Percentiles rank a stretch among this genome's conserved stretches.
Evolutionary conservation across 1,140 invertebrate genomes (phyloP).

Genomic region (Reticulitermes speratus): DNA sequence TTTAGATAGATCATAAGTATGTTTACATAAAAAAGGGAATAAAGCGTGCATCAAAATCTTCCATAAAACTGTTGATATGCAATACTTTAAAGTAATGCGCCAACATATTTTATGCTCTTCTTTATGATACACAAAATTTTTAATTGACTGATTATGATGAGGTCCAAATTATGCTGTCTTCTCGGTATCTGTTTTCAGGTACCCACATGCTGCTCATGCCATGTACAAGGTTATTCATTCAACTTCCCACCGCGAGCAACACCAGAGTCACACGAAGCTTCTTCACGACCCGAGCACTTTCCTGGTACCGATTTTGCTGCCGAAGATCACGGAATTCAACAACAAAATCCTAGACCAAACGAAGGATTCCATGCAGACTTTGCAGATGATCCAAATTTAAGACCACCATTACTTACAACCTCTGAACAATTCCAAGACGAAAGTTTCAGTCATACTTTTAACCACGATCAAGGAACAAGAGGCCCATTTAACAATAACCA

Average conservation of each 20-base stretch:
- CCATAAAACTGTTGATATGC: too few species aligned
- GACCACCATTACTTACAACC: not conserved
- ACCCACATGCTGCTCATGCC: conserved; percentile 81
- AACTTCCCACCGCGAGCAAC: conserved; percentile 28
- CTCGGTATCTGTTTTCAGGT: conserved; percentile 50
- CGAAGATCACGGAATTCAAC: conserved; percentile 37
- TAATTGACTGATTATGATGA: too few species aligned
- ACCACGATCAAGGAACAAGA: not conserved
- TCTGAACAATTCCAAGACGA: not conserved
- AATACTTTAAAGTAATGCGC: too few species aligned
- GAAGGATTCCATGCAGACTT: conserved; percentile 38
- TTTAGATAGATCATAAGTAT: too few species aligned
- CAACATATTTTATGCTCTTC: too few species aligned
- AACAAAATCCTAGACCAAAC: conserved; percentile 35
- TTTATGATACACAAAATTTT: too few species aligned
- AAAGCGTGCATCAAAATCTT: too few species aligned
- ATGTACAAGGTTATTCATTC: conserved; percentile 64
- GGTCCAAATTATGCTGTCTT: too few species aligned
- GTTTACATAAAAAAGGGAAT: too few species aligned
- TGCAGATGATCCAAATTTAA: conserved; percentile 35
- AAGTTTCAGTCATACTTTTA: not conserved
- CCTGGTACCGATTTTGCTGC: conserved; percentile 47
- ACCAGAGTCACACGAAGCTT: conserved; percentile 29
- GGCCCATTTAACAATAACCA: not conserved
- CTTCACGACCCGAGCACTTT: conserved; percentile 43